A percentile compares a stretch with the other conserved stretches of the same genome.
Evolutionary conservation across 1,140 invertebrate species (phyloP).

Genomic region (Cherax quadricarinatus): DNA sequence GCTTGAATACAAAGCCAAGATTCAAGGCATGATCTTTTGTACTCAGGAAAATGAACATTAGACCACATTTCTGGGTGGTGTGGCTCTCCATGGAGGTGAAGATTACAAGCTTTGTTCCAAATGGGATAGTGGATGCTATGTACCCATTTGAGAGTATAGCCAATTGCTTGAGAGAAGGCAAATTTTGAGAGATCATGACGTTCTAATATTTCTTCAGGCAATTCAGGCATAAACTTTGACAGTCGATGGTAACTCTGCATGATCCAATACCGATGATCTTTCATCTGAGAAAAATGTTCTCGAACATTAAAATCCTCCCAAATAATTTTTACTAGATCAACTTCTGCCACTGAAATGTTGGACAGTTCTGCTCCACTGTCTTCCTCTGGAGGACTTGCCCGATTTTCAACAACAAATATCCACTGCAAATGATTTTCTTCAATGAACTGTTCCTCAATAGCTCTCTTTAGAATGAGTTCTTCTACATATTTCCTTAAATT

Average conservation of each 20-base stretch:
- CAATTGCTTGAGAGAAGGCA: slow-evolving; percentile 45
- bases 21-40: slow-evolving; percentile 40
- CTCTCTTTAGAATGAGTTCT: slow-evolving; percentile 2
- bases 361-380: not conserved
- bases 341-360: not conserved
- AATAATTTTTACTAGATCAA: not conserved
- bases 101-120: slow-evolving; percentile 45
- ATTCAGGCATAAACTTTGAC: not conserved
- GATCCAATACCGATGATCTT: slow-evolving; percentile 5
- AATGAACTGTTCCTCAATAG: slow-evolving; percentile 9
- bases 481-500: slow-evolving; percentile 1
- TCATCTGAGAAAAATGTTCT: slow-evolving; percentile 10
- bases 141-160: slow-evolving; percentile 54
- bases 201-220: slow-evolving; percentile 20
- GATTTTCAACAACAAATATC: slow-evolving; percentile 14
- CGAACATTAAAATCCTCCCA: slow-evolving; percentile 22
- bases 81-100: slow-evolving; percentile 43
- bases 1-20: slow-evolving; percentile 30
- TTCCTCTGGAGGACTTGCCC: too few relatives aligned
- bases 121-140: slow-evolving; percentile 32
- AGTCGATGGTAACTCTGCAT: not conserved
- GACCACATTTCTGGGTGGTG: slow-evolving; percentile 62
- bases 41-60: not conserved
- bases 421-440: slow-evolving; percentile 3
- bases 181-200: slow-evolving; percentile 60